Evolutionary conservation across 2,797 vertebrate species (phyloP).

Genomic region (Premnoplex brunnescens): DNA sequence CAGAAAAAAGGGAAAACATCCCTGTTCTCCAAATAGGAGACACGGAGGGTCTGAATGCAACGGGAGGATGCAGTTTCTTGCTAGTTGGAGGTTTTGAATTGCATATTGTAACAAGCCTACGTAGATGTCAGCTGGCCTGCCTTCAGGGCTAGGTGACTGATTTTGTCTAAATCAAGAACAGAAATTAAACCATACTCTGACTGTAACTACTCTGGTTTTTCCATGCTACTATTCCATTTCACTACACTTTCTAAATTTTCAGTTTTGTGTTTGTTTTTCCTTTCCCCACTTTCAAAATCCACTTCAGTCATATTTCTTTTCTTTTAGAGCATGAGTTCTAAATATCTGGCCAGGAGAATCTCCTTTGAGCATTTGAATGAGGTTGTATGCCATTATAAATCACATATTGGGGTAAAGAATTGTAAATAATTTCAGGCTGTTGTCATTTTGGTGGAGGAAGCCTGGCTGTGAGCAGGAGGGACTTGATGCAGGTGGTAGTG

Average conservation of each 20-base stretch:
- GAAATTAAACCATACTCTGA: neutral
- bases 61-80: neutral
- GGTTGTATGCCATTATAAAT: neutral
- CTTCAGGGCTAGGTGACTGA: too few relatives aligned
- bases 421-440: neutral
- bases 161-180: neutral
- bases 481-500: neutral
- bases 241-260: neutral
- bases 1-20: neutral
- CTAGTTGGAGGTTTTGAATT: neutral
- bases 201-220: neutral
- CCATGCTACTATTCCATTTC: neutral
- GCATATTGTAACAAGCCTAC: neutral
- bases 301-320: neutral
- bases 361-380: neutral
- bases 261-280: neutral
- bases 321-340: neutral
- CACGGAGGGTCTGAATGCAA: rapidly evolving
- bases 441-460: neutral
- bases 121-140: neutral
- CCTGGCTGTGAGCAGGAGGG: neutral
- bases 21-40: neutral
- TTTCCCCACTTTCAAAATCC: neutral
- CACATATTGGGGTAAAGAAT: neutral
- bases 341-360: neutral